Evolutionary conservation across 2,113 vertebrate species (phyloP), one percentile per base, ranked within the genome.

Genomic region (Ornithorhynchus anatinus): DNA sequence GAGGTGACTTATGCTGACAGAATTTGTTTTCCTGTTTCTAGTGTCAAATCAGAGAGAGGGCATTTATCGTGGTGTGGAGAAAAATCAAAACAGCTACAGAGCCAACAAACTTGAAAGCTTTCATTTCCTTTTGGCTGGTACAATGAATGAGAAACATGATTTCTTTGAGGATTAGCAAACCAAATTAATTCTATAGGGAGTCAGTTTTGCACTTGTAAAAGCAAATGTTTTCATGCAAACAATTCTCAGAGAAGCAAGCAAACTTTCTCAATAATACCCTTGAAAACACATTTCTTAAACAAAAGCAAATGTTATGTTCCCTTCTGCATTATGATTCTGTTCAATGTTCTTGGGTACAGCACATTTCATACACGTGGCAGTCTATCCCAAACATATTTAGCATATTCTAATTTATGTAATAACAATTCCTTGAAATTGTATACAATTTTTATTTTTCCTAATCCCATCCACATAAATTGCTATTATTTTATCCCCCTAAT

Each of bases 1-100:
- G 40, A 72, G 64, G 53, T 85, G 67, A 88, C 79, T 89, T 88
- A 75, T 38, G 37, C 53, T 11, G 40, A 65, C 62, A 76, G 14
- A 59, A 74, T 77, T 84, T 81, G 10, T 63, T 84, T 84, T 56
- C 62, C 74, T 71, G 38, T 61, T 75, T 38, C n/a, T 37, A 71
- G 9, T 62, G 51, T 71, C 75, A 65, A 72, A 82, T 51, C 39
- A 69, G 12, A 47, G 65, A 84, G 43, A 68, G 1, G 15, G 27
- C 27, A 59, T 72, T 65, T 56, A 75, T 3, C 42, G 29, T 39
- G 59, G 7, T 27, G 4, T 54, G 39, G 20, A 5, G 10, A 72
- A n/a, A n/a, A 67, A 60, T 37, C 31, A 70, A 54, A 79, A 50
- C 8, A 56, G 42, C 48, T 62, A 9, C 27, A 60, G 52, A 77